These are phyloP conservation scores for Phaethon lepturus DNA, from an alignment of 2,113 vertebrate genomes.

Conservation along the genomic window DNA sequence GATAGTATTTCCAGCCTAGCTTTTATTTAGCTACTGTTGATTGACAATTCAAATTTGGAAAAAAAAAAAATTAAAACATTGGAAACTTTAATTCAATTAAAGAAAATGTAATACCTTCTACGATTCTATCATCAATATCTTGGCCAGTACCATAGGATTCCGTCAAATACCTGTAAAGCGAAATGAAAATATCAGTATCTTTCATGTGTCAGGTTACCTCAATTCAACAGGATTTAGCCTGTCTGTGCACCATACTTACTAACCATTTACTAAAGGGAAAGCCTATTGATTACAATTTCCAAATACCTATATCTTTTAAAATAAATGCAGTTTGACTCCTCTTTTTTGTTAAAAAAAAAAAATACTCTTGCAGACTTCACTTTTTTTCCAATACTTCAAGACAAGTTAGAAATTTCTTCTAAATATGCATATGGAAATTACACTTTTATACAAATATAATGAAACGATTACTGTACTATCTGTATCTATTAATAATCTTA, in stretches of 20 bases:
- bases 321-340: neutral
- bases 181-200: neutral
- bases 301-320: neutral
- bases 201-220: neutral
- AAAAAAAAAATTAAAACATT: neutral
- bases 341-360: neutral
- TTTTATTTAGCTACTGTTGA: neutral
- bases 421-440: neutral
- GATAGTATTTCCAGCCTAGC: neutral
- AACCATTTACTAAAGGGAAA: neutral
- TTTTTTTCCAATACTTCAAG: neutral
- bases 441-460: neutral
- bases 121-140: conserved; percentile 97
- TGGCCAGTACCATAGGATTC: conserved; percentile 94
- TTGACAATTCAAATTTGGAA: neutral
- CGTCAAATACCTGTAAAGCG: conserved; percentile 87
- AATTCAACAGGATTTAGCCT: neutral
- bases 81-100: neutral
- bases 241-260: neutral
- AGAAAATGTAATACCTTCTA: conserved; percentile 85
- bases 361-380: neutral
- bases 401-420: neutral
- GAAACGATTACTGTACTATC: neutral
- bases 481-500: neutral
- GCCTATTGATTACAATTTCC: neutral